Evolutionary conservation across 92 coral and sea anemone species (phyloP).

Genomic region (Scolanthus callimorphus): DNA sequence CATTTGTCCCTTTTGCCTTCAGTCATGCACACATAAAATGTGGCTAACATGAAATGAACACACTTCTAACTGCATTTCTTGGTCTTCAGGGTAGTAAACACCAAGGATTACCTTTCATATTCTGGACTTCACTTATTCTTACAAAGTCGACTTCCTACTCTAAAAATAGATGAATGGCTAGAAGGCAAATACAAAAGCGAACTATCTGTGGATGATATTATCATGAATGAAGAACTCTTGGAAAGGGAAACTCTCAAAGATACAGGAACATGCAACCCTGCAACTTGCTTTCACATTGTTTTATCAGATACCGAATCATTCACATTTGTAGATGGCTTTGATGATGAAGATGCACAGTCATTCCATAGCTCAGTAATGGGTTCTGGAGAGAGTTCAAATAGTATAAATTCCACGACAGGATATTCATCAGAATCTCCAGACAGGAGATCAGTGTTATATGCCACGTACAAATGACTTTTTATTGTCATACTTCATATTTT

Average conservation of each 20-base stretch:
- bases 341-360: slow-evolving; percentile 24
- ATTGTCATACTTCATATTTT: too few species aligned
- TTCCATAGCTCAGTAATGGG: slow-evolving; percentile 30
- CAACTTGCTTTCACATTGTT: slow-evolving; percentile 11
- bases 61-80: too few species aligned
- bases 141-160: slow-evolving; percentile 78
- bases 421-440: slow-evolving; percentile 12
- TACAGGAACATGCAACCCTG: slow-evolving; percentile 4
- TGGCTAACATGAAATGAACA: too few species aligned
- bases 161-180: slow-evolving; percentile 76
- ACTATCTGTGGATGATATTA: slow-evolving; percentile 63
- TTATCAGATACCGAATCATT: slow-evolving; percentile 28
- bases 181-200: slow-evolving; percentile 73
- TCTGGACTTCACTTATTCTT: slow-evolving; percentile 93
- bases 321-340: slow-evolving; percentile 1
- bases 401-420: slow-evolving; percentile 15
- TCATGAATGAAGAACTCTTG: slow-evolving; percentile 38
- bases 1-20: too few species aligned
- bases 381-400: slow-evolving; percentile 19
- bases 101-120: slow-evolving; percentile 69
- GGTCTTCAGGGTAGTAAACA: slow-evolving; percentile 63
- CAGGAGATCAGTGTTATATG: slow-evolving; percentile 4
- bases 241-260: slow-evolving; percentile 11
- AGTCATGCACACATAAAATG: too few species aligned
- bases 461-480: slow-evolving; percentile 9